Evolutionary conservation across 2,797 vertebrate genomes (phyloP), one percentile per base, ranked within the genome.

Genomic region (Stomatorhinus walkeri): DNA sequence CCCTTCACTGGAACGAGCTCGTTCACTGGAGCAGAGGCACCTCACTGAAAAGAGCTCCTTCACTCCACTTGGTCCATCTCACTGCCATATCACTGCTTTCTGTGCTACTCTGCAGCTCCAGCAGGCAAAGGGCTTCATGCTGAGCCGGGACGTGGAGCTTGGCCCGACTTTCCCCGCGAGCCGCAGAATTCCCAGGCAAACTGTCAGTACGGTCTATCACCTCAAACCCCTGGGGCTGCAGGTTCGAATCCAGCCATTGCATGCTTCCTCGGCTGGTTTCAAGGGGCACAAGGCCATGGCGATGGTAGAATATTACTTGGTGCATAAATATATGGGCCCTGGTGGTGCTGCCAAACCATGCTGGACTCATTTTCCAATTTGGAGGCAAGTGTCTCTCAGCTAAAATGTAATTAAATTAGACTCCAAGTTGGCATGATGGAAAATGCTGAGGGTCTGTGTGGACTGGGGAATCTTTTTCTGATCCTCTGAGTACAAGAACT

Each of bases 161-260:
- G 10, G 32, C 68, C 68, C 32, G 40, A 12, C 64, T 76, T 19
- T 40, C 68, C 32, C 14, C 14, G 5, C 32, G 7, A 76, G 68
- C 14, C 68, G 14, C 68, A 94, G 3, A 52, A 76, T 40, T 76
- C 68, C 68, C 68, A 76, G 68, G 68, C 68, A 72, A 5, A 40
- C 68, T 76, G 68, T 76, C 68, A 76, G 32, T 10, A 28, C 22
- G n/a, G 22, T 48, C 68, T 36, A 16, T 76, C 32, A 76, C 32
- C 10, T 76, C 68, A 76, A 19, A 76, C 32, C 14, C 32, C 68
- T 2, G 68, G 32, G 32, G 68, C 14, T 36, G 68, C 22, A 9
- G n/a, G n/a, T 49, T 22, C 5, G 8, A 76, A 76, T 76, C 32
- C 0, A 1, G 32, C 68, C 8, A 2, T 22, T 24, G 81, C 12